These are phyloP conservation scores for Vanessa cardui DNA, from an alignment of 2,888 invertebrate species.

Conservation along the genomic window DNA sequence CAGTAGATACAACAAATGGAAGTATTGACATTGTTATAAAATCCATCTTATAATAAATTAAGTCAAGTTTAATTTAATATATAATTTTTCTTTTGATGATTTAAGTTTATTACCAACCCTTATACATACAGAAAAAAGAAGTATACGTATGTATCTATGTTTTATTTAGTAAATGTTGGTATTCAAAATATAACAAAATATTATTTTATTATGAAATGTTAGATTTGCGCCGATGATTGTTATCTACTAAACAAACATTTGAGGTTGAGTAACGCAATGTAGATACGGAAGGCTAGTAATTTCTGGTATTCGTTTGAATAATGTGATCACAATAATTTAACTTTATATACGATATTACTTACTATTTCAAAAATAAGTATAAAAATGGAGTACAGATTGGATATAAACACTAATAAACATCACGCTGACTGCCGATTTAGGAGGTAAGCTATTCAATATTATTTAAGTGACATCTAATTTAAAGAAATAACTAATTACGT, in stretches of 20 bases:
- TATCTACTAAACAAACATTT: conserved; percentile 15
- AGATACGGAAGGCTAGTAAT: conserved; percentile 19
- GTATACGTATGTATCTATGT: too few species aligned
- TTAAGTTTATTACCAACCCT: too few species aligned
- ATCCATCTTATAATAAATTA: too few species aligned
- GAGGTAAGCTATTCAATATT: background rate
- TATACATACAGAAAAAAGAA: too few species aligned
- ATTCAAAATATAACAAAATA: background rate
- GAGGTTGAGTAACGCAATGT: background rate
- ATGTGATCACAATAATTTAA: background rate
- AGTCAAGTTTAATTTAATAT: too few species aligned
- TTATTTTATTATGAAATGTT: background rate
- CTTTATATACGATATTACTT: background rate
- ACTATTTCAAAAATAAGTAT: too few species aligned
- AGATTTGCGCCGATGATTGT: conserved; percentile 8
- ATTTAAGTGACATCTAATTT: background rate
- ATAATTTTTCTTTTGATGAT: too few species aligned
- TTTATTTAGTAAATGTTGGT: background rate
- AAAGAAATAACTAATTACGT: too few species aligned
- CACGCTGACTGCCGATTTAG: conserved; percentile 6
- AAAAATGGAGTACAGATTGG: background rate
- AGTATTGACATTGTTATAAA: too few species aligned
- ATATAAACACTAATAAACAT: conserved; percentile 15
- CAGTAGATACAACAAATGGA: too few species aligned
- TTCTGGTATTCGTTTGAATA: background rate